phyloP scores from a whole-genome alignment of 2,113 vertebrate species.

The Girardinichthys multiradiatus region DNA sequence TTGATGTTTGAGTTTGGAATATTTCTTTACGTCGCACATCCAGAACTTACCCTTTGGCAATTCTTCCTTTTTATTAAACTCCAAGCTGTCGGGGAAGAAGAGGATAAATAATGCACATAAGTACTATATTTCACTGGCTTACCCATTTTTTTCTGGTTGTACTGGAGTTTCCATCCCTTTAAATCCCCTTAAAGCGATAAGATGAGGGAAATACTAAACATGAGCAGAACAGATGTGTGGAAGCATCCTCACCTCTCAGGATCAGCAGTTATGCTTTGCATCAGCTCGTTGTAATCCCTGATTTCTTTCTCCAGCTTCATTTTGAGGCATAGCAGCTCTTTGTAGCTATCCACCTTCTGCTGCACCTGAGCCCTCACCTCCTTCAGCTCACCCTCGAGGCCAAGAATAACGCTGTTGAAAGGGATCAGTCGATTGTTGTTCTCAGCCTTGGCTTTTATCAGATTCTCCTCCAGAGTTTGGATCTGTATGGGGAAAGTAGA shows the following conservation, averaged over 20 bases:
- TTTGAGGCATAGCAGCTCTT: slow-evolving; percentile 79
- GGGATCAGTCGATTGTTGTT: slow-evolving; percentile 41
- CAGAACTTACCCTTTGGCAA: slow-evolving; percentile 66
- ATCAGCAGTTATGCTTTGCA: slow-evolving; percentile 43
- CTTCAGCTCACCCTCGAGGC: slow-evolving; percentile 71
- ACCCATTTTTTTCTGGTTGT: background rate
- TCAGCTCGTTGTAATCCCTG: slow-evolving; percentile 69
- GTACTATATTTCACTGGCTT: background rate
- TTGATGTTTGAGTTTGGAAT: background rate
- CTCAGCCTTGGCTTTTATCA: slow-evolving; percentile 58
- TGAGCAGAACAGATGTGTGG: background rate
- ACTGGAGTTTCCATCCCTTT: background rate
- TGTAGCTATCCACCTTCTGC: slow-evolving; percentile 70
- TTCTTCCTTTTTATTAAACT: slow-evolving; percentile 69
- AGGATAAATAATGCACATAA: slow-evolving; percentile 25
- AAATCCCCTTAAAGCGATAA: background rate
- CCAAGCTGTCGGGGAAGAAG: slow-evolving; percentile 70
- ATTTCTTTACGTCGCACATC: background rate
- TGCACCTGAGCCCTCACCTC: slow-evolving; percentile 69
- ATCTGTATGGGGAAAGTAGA: slow-evolving; percentile 63
- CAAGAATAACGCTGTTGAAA: slow-evolving; percentile 47
- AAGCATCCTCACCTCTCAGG: slow-evolving; percentile 34
- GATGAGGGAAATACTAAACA: background rate
- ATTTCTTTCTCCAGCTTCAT: slow-evolving; percentile 83
- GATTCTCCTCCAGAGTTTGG: slow-evolving; percentile 66